A percentile compares a stretch with the other conserved stretches of the same genome.
Conservation (phyloP, 1,140 invertebrate species). For the Drosophila triauraria region DNA sequence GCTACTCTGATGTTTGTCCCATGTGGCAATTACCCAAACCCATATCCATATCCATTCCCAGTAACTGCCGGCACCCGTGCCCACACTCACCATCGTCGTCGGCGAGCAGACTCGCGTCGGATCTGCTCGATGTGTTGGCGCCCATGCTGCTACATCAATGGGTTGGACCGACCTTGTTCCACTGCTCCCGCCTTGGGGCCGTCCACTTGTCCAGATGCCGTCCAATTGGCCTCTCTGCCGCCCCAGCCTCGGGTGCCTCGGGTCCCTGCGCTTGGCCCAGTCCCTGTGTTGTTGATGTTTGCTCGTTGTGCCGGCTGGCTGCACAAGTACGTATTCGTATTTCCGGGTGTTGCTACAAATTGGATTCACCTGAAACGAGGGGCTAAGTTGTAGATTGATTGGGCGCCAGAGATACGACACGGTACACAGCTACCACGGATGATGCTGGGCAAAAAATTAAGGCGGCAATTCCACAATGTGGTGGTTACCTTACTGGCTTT, state of each 20-base stretch:
- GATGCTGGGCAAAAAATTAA: background rate
- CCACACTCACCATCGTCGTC: constrained; percentile 79
- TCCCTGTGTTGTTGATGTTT: constrained; percentile 6
- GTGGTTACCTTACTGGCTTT: background rate
- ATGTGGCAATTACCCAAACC: constrained; percentile 8
- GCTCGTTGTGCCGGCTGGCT: constrained; percentile 11
- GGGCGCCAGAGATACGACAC: constrained; percentile 8
- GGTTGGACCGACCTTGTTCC: constrained; percentile 28
- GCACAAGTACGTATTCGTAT: constrained; percentile 8
- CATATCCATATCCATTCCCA: background rate
- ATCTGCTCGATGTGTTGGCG: constrained; percentile 82
- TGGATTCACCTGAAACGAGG: constrained; percentile 30
- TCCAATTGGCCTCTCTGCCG: constrained; percentile 23
- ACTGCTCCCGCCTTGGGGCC: background rate
- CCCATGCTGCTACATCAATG: constrained; percentile 81
- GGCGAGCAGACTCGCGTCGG: constrained; percentile 78
- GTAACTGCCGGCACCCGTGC: too few species aligned
- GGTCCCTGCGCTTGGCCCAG: background rate
- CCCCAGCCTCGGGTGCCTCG: background rate
- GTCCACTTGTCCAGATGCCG: constrained; percentile 2
- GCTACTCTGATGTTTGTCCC: constrained; percentile 38
- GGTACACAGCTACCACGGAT: background rate
- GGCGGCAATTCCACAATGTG: background rate
- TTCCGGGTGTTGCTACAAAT: constrained; percentile 10
- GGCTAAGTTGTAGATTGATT: constrained; percentile 18